Base-by-base conservation (phyloP, 2,888 invertebrate species). In the Tridacna gigas region DNA sequence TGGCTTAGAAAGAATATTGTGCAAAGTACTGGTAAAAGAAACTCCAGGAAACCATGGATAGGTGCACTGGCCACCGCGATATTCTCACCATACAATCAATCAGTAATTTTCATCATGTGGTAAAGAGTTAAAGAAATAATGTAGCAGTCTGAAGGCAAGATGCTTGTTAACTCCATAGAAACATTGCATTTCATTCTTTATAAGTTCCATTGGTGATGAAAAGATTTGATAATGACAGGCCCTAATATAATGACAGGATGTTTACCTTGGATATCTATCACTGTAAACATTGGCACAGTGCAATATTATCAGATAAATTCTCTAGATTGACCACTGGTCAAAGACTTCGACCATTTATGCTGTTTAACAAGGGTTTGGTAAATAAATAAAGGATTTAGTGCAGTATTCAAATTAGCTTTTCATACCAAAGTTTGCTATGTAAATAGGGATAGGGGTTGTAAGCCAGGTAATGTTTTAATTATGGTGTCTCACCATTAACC, bases 221-320 rank as follows among this genome's bases (percentile, higher is more conserved):
- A 37, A 37, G 37, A 37, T 37, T 3, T 15, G 56, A 20, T 56
- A 56, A 56, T 56, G 56, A 56, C 3, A 56, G 56, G 56, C 20
- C 20, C 15, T 56, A 5, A 20, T 20, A 56, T 56, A 67, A 67
- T 67, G 37, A 67, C 66, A 9, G 69, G 69, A 69, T 69, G 37
- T 71, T 51, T 71, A 25, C 20, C 11, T 47, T 47, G 71, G 13
- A 51, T 71, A 71, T 71, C 67, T 71, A 25, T 25, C 51, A 22
- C 26, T 48, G 51, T 71, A 71, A 48, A 71, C 51, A 71, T 71
- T 71, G 47, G 71, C 51, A 47, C 47, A 71, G 71, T 71, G 71
- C 71, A 71, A 13, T 51, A 13, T 71, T 71, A 71, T 71, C 71
- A 45, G 69, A 45, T 45, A 47, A 22, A 69, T 69, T 47, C 26